These are phyloP conservation scores for Phalacrocorax brasilianus DNA, from an alignment of 2,113 vertebrate species.

Conservation along the genomic window DNA sequence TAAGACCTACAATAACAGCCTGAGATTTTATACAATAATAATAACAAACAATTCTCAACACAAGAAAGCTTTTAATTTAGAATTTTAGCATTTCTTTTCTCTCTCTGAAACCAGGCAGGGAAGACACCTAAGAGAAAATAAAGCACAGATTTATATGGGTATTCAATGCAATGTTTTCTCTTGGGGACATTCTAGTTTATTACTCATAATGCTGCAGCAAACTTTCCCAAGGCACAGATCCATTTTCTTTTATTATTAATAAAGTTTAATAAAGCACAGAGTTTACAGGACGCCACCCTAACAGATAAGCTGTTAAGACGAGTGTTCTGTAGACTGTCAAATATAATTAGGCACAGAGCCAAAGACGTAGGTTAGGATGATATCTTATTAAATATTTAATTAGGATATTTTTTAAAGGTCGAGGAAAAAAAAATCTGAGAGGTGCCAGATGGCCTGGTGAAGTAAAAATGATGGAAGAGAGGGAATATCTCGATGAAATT, in stretches of 20 bases:
- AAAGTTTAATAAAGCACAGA: constrained; percentile 1
- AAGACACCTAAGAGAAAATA: not conserved
- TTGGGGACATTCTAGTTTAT: not conserved
- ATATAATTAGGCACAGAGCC: constrained; percentile 29
- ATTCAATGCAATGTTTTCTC: not conserved
- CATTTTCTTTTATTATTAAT: constrained; percentile 5
- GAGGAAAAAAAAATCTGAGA: not conserved
- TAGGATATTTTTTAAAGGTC: constrained; percentile 34
- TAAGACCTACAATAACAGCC: not conserved
- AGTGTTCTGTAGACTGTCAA: not conserved
- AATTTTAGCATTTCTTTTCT: not conserved
- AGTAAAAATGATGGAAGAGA: constrained; percentile 13
- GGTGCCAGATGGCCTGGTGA: constrained; percentile 38
- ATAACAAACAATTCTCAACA: not conserved
- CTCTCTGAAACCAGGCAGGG: not conserved
- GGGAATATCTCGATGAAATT: constrained; percentile 1
- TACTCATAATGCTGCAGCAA: not conserved
- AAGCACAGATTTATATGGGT: not conserved
- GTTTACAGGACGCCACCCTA: constrained; percentile 15
- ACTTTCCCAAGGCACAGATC: not conserved
- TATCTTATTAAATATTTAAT: constrained; percentile 52
- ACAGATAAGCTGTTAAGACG: not conserved
- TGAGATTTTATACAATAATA: not conserved
- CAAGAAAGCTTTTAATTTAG: not conserved
- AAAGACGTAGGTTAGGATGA: not conserved